Percentiles rank a stretch among this genome's conserved stretches.
phyloP scores from a whole-genome alignment of 2,797 vertebrate genomes.

The Phataginus tetradactyla region DNA sequence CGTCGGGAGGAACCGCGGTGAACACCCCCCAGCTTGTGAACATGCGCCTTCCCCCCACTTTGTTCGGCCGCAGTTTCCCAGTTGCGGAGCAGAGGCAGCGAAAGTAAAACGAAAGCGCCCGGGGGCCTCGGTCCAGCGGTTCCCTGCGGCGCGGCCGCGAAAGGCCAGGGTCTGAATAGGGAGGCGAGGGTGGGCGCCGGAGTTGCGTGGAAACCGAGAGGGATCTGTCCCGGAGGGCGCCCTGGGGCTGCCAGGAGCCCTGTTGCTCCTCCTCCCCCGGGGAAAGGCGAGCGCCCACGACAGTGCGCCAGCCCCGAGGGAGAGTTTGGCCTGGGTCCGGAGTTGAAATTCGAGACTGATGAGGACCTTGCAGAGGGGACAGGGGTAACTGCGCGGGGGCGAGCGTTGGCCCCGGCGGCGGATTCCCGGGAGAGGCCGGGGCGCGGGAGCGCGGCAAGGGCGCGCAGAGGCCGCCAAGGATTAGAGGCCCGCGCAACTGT shows the following conservation, averaged over 20 bases:
- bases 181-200: neutral
- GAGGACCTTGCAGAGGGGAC: neutral
- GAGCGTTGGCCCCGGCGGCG: neutral
- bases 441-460: neutral
- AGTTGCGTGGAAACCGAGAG: neutral
- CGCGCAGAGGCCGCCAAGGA: neutral
- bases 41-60: neutral
- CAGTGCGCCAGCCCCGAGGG: neutral
- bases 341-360: slow-evolving; percentile 31
- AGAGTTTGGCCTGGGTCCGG: slow-evolving; percentile 16
- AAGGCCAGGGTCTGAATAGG: neutral
- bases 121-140: neutral
- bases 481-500: slow-evolving; percentile 44
- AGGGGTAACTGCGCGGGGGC: neutral
- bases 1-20: neutral
- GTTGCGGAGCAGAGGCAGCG: slow-evolving; percentile 51
- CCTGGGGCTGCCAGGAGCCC: neutral
- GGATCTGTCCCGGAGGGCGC: neutral
- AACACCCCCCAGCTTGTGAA: neutral
- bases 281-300: neutral
- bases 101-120: slow-evolving; percentile 80
- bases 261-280: neutral
- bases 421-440: neutral
- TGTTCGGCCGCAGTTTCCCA: slow-evolving; percentile 21
- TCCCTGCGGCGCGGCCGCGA: neutral